Percentiles rank a stretch among this genome's conserved stretches.
phyloP scores from a whole-genome alignment of 2,797 vertebrate genomes.

The Periparus ater region DNA sequence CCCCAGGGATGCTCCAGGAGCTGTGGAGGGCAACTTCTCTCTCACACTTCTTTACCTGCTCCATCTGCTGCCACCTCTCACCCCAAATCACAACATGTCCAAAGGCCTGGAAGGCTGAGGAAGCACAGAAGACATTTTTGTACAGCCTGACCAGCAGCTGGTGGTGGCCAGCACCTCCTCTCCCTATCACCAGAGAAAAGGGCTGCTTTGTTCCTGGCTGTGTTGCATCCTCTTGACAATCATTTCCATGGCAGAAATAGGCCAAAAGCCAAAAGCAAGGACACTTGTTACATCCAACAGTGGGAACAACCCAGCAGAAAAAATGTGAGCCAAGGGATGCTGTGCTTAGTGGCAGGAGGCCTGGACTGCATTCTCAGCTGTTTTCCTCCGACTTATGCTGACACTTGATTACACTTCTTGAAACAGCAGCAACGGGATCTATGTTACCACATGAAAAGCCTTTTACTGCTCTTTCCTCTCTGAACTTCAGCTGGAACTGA shows the following conservation, averaged over 20 bases:
- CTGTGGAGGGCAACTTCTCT: rapidly evolving
- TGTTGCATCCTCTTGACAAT: rapidly evolving
- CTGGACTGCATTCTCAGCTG: not conserved
- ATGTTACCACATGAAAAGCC: not conserved
- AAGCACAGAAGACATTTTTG: not conserved
- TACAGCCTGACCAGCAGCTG: not conserved
- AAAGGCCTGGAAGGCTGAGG: not conserved
- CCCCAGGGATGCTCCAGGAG: not conserved
- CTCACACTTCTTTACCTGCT: not conserved
- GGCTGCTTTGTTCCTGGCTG: not conserved
- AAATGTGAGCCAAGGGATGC: not conserved
- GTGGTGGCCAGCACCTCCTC: rapidly evolving
- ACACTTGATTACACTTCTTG: not conserved
- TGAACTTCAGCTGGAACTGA: not conserved
- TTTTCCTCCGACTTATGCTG: not conserved
- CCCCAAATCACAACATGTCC: rapidly evolving
- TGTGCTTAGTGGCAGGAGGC: not conserved
- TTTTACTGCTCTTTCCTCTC: not conserved
- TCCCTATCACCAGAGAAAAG: rapidly evolving
- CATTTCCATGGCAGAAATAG: not conserved
- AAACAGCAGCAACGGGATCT: not conserved
- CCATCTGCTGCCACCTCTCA: rapidly evolving
- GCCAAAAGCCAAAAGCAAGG: not conserved
- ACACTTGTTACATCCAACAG: not conserved
- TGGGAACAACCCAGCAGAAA: not conserved